Conservation (phyloP, 37 sponge, comb jelly and placozoan genomes). For the Chondrosia reniformis region DNA sequence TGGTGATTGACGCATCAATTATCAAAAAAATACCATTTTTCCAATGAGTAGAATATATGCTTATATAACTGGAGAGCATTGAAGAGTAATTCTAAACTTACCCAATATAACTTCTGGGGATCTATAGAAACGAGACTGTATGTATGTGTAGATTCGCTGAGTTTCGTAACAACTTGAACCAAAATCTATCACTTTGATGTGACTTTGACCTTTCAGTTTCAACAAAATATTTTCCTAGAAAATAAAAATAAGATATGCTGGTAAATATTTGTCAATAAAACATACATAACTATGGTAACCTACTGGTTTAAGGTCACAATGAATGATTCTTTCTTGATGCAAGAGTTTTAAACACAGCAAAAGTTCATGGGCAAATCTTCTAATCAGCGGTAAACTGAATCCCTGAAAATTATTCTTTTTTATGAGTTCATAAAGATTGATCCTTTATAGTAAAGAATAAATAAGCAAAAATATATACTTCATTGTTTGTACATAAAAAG, state of each 20-base stretch:
- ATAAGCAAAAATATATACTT: background rate
- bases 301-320: constrained; percentile 99
- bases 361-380: constrained; percentile 86
- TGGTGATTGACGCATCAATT: too few species aligned
- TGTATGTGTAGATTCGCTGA: constrained; percentile 86
- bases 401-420: constrained; percentile 97
- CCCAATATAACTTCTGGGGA: constrained; percentile 89
- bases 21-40: too few species aligned
- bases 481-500: too few species aligned
- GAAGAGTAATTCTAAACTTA: background rate
- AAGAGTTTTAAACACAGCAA: constrained; percentile 87
- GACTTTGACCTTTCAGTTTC: constrained; percentile 58
- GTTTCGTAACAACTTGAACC: constrained; percentile 93
- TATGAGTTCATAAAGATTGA: constrained; percentile 95
- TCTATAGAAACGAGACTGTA: constrained; percentile 86
- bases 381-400: constrained; percentile 81
- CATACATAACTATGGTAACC: constrained; percentile 15
- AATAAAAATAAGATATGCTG: background rate
- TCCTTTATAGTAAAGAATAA: constrained; percentile 32
- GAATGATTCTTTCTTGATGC: constrained; percentile 85
- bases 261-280: background rate
- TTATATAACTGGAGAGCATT: background rate
- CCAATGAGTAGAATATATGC: too few species aligned
- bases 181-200: constrained; percentile 89
- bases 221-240: constrained; percentile 80